Percentiles rank a stretch among this genome's conserved stretches.
These are phyloP conservation scores for Abrostola tripartita DNA, from an alignment of 2,888 invertebrate species.

Conservation along the genomic window DNA sequence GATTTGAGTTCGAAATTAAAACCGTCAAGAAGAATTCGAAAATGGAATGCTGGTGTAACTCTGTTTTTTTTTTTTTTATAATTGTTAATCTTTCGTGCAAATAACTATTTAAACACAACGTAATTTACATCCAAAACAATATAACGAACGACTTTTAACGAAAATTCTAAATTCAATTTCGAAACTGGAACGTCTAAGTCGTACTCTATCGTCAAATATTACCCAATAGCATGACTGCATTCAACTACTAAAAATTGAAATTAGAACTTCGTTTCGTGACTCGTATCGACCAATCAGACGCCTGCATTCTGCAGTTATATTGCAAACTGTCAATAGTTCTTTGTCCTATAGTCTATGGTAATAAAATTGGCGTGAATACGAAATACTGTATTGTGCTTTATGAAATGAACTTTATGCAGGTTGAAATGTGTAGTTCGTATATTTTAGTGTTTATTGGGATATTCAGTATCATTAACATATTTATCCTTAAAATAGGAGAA, in stretches of 20 bases:
- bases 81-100: not conserved
- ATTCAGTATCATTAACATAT: not conserved
- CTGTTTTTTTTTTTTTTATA: too few species aligned
- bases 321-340: conserved; percentile 38
- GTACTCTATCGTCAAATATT: conserved; percentile 49
- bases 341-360: conserved; percentile 16
- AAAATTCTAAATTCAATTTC: conserved; percentile 54
- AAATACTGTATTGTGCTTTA: conserved; percentile 5
- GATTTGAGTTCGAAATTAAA: not conserved
- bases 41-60: too few species aligned
- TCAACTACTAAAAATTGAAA: conserved; percentile 59
- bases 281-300: conserved; percentile 47
- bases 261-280: conserved; percentile 55
- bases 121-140: conserved; percentile 16
- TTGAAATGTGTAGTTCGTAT: not conserved
- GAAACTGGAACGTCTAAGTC: conserved; percentile 53
- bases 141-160: conserved; percentile 19
- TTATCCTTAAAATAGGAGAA: conserved; percentile 6
- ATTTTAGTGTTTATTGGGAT: too few species aligned
- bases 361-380: conserved; percentile 25
- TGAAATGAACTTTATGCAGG: conserved; percentile 3
- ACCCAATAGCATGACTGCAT: conserved; percentile 56
- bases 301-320: conserved; percentile 44
- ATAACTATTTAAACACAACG: conserved; percentile 9
- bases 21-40: not conserved